A percentile compares a stretch with the other conserved stretches of the same genome.
Evolutionary conservation across 2,888 invertebrate species (phyloP).

Genomic region (Spilosoma lubricipeda): DNA sequence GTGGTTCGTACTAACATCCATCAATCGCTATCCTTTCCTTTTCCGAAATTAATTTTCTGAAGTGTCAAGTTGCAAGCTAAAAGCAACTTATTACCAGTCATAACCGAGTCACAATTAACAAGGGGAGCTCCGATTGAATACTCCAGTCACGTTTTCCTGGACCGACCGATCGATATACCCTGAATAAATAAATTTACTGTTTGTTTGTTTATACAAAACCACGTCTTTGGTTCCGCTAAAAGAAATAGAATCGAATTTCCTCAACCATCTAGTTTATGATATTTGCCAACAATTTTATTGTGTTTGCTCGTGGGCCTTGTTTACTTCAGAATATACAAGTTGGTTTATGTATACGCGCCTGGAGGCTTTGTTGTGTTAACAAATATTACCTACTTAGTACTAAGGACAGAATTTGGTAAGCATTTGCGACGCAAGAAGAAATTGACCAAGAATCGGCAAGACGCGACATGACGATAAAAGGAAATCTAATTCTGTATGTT

Average conservation of each 20-base stretch:
- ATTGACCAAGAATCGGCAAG: not conserved
- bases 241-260: constrained; percentile 43
- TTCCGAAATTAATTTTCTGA: not conserved
- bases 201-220: constrained; percentile 47
- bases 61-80: constrained; percentile 2
- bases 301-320: constrained; percentile 24
- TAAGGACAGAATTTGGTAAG: not conserved
- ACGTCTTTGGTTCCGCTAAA: constrained; percentile 33
- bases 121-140: constrained; percentile 41
- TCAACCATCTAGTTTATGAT: constrained; percentile 35
- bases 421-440: not conserved
- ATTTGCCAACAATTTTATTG: constrained; percentile 34
- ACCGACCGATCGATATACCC: constrained; percentile 57
- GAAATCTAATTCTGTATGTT: not conserved
- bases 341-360: not conserved
- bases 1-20: not conserved
- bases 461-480: not conserved
- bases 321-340: constrained; percentile 14
- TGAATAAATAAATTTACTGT: constrained; percentile 62
- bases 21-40: not conserved
- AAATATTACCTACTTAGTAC: constrained; percentile 2
- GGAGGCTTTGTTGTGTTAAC: not conserved
- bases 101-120: constrained; percentile 40
- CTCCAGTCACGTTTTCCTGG: constrained; percentile 55
- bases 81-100: constrained; percentile 35